Evolutionary conservation across 1,140 invertebrate genomes (phyloP).

Genomic region (Steinernema khuongi): DNA sequence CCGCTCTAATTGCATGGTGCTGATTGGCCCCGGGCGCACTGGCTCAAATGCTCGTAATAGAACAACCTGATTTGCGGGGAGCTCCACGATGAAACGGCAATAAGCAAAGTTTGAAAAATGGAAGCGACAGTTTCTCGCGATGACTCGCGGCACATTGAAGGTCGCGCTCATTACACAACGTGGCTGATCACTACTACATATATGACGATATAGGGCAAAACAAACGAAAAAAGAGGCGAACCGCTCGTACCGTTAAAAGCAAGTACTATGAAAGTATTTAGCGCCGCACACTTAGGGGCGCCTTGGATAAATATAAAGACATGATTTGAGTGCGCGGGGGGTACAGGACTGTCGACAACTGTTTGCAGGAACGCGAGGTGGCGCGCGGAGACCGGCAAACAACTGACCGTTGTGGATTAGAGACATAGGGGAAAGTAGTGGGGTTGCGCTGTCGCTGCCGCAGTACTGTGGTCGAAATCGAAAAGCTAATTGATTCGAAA

Average conservation of each 20-base stretch:
- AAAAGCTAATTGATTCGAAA: slow-evolving; percentile 5
- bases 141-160: background rate
- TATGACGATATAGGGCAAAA: background rate
- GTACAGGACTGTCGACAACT: background rate
- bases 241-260: background rate
- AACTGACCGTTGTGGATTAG: slow-evolving; percentile 9
- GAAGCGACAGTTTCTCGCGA: background rate
- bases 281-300: background rate
- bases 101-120: background rate
- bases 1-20: background rate
- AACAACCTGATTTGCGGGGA: background rate
- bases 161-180: background rate
- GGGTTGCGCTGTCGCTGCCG: background rate
- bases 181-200: background rate
- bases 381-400: background rate
- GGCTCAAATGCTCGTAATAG: background rate
- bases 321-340: background rate
- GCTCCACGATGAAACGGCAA: background rate
- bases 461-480: background rate
- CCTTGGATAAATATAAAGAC: slow-evolving; percentile 1
- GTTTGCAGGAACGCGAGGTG: background rate
- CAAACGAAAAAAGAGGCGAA: background rate
- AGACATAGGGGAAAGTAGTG: slow-evolving; percentile 1
- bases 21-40: background rate
- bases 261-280: background rate